Evolutionary conservation across 37 sponge, comb jelly and placozoan species (phyloP), one percentile per base, ranked within the genome.

Genomic region (Eunapius fragilis): DNA sequence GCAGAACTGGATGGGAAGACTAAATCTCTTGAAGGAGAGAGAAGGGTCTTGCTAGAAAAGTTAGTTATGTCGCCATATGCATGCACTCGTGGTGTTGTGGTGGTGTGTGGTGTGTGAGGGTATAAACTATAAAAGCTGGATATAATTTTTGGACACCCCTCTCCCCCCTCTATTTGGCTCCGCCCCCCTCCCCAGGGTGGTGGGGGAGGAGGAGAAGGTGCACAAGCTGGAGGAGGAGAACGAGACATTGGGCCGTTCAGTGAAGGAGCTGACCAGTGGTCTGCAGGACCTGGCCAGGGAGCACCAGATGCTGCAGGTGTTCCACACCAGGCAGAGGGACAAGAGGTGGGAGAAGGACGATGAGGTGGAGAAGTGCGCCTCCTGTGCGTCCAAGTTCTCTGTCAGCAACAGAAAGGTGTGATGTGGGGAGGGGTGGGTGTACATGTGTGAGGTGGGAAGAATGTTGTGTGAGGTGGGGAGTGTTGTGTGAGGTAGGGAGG

Each of bases 301-400:
- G 34, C 67, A 86, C 69, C 89, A 88, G 68, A 89, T 76, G 25
- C 82, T 92, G 19, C 89, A 92, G 84, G 89, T 88, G 9, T 72
- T 30, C 73, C 73, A 72, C 73, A 72, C 86, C 31, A 69, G 89
- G 35, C 73, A 86, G 68, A 82, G 73, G 22, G 83, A 89, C 77
- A 85, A 92, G 58, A 82, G 70, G 68, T 94, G 95, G 95, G 90
- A 91, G 81, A 86, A 76, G 5, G 95, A 94, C 67, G 71, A 79
- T 17, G 95, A 94, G 26, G 95, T 83, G 32, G 35, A 24, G 22
- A 34, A 69, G 45, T 94, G 95, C 38, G 38, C 27, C 14, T 36
- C 14, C 9, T 94, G 95, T 71, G 34, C 41, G 2, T 71, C 41
- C 26, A 77, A 78, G 68, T 94, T 94, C 85, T 75, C 81, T 70